These are phyloP conservation scores for Tolmerus cingulatus DNA, from an alignment of 2,888 invertebrate genomes.

Conservation along the genomic window DNA sequence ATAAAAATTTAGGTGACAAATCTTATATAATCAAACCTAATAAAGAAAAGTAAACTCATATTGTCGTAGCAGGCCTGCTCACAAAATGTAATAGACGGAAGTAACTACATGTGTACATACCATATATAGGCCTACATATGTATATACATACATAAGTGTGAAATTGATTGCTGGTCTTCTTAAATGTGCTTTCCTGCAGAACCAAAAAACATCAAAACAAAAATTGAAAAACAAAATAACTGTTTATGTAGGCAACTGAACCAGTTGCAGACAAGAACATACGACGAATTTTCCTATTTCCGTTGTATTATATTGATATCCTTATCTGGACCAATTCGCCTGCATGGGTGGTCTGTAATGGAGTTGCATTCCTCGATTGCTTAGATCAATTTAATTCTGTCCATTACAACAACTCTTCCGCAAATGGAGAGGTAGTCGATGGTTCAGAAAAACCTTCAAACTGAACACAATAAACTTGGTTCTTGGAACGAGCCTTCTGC, in stretches of 20 bases:
- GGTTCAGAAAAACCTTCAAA: background rate
- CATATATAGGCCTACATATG: too few relatives aligned
- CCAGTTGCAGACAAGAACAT: background rate
- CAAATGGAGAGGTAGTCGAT: background rate
- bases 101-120: too few relatives aligned
- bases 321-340: background rate
- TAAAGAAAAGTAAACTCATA: background rate
- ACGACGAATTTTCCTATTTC: background rate
- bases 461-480: background rate
- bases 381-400: background rate
- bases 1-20: constrained; percentile 13
- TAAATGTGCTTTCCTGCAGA: background rate
- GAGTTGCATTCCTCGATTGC: background rate
- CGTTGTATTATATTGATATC: background rate
- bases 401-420: background rate
- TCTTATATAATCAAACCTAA: background rate
- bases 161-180: background rate
- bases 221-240: background rate
- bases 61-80: background rate
- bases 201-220: background rate
- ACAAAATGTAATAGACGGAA: background rate
- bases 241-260: background rate
- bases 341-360: background rate
- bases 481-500: background rate
- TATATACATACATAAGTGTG: too few relatives aligned